A percentile compares a stretch with the other conserved stretches of the same genome.
Conservation (phyloP, 2,888 invertebrate genomes). For the Dorcus parallelipipedus region DNA sequence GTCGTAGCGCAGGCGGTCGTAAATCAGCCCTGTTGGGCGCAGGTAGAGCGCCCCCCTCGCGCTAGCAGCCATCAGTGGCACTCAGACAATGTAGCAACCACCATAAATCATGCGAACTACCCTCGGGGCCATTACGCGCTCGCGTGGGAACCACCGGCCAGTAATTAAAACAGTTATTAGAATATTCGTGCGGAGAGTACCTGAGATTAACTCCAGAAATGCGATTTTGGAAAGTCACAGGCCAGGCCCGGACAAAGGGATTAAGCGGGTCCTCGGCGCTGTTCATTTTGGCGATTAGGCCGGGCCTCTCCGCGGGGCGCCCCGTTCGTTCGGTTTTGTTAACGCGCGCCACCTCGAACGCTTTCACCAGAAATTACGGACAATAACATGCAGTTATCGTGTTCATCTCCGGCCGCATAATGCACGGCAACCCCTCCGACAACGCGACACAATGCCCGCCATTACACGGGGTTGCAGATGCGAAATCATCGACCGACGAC, state of each 20-base stretch:
- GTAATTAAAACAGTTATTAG: constrained; percentile 14
- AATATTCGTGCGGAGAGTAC: constrained; percentile 5
- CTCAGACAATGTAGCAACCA: constrained; percentile 10
- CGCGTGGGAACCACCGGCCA: constrained; percentile 13
- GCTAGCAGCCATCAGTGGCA: constrained; percentile 10
- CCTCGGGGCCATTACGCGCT: constrained; percentile 11
- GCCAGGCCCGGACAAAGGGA: background rate
- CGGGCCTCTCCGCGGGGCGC: constrained; percentile 12
- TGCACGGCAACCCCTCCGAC: constrained; percentile 9
- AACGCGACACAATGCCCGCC: constrained; percentile 9
- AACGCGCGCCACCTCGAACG: background rate
- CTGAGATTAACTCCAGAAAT: constrained; percentile 8
- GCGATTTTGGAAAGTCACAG: constrained; percentile 17
- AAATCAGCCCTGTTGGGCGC: constrained; percentile 29
- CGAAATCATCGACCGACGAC: background rate
- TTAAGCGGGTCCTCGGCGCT: constrained; percentile 18
- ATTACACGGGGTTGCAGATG: constrained; percentile 8
- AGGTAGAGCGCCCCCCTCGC: constrained; percentile 24
- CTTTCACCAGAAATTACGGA: constrained; percentile 28
- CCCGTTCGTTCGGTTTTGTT: background rate
- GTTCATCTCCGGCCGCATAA: constrained; percentile 16
- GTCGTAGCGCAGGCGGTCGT: constrained; percentile 16
- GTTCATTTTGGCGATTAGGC: constrained; percentile 18
- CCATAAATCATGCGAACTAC: constrained; percentile 14
- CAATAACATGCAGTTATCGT: constrained; percentile 23